These are phyloP conservation scores for Cyprinodon brontotheroides DNA, from an alignment of 2,113 vertebrate species.

Conservation along the genomic window DNA sequence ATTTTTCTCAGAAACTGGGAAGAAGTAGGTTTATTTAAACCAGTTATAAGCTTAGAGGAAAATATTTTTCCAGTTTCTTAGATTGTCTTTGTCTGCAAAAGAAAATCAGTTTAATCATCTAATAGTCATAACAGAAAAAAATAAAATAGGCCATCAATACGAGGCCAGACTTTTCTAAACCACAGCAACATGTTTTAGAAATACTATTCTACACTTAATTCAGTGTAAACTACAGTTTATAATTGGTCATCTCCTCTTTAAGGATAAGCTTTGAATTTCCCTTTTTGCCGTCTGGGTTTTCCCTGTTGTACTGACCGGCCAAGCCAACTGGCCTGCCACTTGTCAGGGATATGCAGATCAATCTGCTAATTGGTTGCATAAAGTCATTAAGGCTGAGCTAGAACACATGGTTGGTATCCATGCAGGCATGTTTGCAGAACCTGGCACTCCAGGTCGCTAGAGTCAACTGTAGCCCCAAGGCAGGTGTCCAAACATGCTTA, in stretches of 20 bases:
- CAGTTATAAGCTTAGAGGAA: not conserved
- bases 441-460: conserved; percentile 57
- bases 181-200: not conserved
- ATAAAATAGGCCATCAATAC: not conserved
- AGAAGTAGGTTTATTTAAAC: too few relatives aligned
- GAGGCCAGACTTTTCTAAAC: not conserved
- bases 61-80: not conserved
- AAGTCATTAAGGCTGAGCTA: conserved; percentile 71
- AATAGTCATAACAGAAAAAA: not conserved
- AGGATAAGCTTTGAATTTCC: conserved; percentile 45
- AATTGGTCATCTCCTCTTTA: conserved; percentile 50
- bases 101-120: not conserved
- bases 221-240: conserved; percentile 21
- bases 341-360: conserved; percentile 74
- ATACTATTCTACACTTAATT: conserved; percentile 6
- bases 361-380: conserved; percentile 74
- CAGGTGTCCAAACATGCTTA: conserved; percentile 41
- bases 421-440: conserved; percentile 44
- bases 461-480: conserved; percentile 63
- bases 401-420: conserved; percentile 69
- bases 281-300: conserved; percentile 48
- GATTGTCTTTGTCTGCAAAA: not conserved
- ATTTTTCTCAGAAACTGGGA: too few relatives aligned
- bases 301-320: conserved; percentile 39
- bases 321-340: conserved; percentile 65